Percentiles rank a stretch among this genome's conserved stretches.
Conservation (phyloP, 2,113 vertebrate species). For the Aix galericulata region DNA sequence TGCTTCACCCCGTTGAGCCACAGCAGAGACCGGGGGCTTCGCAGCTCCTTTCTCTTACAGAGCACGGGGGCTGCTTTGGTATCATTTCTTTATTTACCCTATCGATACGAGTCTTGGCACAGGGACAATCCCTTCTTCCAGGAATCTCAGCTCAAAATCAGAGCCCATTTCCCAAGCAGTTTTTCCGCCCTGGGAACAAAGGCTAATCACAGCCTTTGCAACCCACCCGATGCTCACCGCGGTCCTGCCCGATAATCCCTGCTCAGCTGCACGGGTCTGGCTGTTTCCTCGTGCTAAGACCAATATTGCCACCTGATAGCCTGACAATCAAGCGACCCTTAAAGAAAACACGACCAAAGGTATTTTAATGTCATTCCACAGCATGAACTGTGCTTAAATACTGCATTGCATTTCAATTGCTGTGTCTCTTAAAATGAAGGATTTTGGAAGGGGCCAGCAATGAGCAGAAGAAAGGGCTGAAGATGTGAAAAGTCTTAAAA, state of each 20-base stretch:
- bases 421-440: rapidly evolving
- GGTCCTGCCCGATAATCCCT: background rate
- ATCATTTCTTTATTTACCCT: background rate
- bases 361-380: background rate
- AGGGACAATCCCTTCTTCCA: background rate
- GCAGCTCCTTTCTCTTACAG: background rate
- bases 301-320: background rate
- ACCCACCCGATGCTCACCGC: background rate
- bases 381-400: background rate
- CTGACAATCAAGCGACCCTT: background rate
- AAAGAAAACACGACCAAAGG: background rate
- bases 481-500: background rate
- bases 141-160: background rate
- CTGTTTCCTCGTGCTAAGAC: background rate
- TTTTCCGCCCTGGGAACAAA: slow-evolving; percentile 6
- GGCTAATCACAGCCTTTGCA: background rate
- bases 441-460: background rate
- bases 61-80: background rate
- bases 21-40: background rate
- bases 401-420: background rate
- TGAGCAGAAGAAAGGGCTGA: background rate
- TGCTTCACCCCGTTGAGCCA: background rate
- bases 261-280: background rate
- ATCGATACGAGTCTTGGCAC: background rate
- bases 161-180: slow-evolving; percentile 1